Conservation (phyloP, 2,113 vertebrate species). For the Callopanchax toddi region DNA sequence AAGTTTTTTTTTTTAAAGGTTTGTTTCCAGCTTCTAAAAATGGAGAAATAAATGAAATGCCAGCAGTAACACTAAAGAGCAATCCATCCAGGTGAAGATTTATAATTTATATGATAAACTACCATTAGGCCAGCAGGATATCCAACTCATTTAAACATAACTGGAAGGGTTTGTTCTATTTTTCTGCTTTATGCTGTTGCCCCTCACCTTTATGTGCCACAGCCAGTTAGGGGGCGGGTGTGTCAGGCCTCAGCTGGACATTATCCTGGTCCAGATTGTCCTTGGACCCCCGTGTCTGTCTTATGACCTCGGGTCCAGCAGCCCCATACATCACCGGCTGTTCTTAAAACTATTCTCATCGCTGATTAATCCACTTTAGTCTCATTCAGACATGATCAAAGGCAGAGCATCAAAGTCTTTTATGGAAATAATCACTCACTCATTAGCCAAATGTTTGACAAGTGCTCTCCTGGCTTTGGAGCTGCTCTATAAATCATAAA, state of each 20-base stretch:
- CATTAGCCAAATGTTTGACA: constrained; percentile 78
- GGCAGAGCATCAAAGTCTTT: constrained; percentile 68
- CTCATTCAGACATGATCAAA: constrained; percentile 70
- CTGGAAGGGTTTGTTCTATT: background rate
- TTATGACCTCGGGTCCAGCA: constrained; percentile 44
- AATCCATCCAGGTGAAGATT: background rate
- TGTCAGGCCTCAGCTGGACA: constrained; percentile 71
- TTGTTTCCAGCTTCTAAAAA: constrained; percentile 20
- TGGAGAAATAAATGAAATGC: constrained; percentile 10
- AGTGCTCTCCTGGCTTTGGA: constrained; percentile 65
- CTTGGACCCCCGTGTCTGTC: constrained; percentile 69
- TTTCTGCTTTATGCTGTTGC: constrained; percentile 21
- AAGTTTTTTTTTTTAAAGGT: background rate
- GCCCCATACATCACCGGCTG: constrained; percentile 47
- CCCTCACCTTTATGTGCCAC: constrained; percentile 35
- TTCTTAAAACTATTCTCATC: constrained; percentile 52
- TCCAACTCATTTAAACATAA: constrained; percentile 2
- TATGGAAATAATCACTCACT: constrained; percentile 68
- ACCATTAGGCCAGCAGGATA: constrained; percentile 8
- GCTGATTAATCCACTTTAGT: constrained; percentile 64
- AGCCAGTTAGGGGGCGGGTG: constrained; percentile 58
- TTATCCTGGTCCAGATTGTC: constrained; percentile 72
- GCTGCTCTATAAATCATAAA: constrained; percentile 72
- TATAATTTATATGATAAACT: constrained; percentile 4
- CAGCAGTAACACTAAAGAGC: constrained; percentile 12